Evolutionary conservation across 2,797 vertebrate genomes (phyloP), one percentile per base, ranked within the genome.

Genomic region (Danio albolineatus): DNA sequence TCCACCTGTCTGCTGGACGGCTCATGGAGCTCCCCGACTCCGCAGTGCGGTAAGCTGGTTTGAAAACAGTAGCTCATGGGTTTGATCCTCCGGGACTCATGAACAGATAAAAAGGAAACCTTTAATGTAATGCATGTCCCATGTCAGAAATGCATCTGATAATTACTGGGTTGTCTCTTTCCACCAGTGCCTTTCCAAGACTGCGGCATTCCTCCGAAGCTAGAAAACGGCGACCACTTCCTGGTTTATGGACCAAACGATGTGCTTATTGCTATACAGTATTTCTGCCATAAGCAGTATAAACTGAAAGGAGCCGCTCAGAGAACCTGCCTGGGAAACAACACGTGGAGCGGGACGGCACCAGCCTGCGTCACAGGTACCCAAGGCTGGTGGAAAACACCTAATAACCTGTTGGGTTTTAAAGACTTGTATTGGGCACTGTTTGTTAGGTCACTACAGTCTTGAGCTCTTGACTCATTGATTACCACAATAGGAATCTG

Each of bases 351-450:
- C 76, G 97, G 96, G 69, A 93, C 92, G 72, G 91, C 95, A 77
- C 96, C 97, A 49, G 89, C 94, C 83, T 99, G 98, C 88, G 94
- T 92, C 82, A 96, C 95, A 97, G 97, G 98, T 99, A 92, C 28
- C n/a, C 9, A 7, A 16, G 4, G 28, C 28, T 28, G 28, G 28
- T 28, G 28, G 28, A 28, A 28, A 28, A 28, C 28, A 28, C 28
- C 28, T 28, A n/a, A n/a, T n/a, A n/a, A n/a, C n/a, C n/a, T n/a
- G n/a, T n/a, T n/a, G n/a, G n/a, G n/a, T n/a, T n/a, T n/a, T n/a
- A n/a, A n/a, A n/a, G n/a, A n/a, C n/a, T n/a, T n/a, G n/a, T n/a
- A n/a, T n/a, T n/a, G n/a, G n/a, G n/a, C n/a, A n/a, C n/a, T n/a
- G n/a, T n/a, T n/a, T n/a, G n/a, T n/a, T n/a, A n/a, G n/a, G n/a